Evolutionary conservation across 37 sponge, comb jelly and placozoan species (phyloP), one percentile per base, ranked within the genome.

Genomic region (Crambe crambe): DNA sequence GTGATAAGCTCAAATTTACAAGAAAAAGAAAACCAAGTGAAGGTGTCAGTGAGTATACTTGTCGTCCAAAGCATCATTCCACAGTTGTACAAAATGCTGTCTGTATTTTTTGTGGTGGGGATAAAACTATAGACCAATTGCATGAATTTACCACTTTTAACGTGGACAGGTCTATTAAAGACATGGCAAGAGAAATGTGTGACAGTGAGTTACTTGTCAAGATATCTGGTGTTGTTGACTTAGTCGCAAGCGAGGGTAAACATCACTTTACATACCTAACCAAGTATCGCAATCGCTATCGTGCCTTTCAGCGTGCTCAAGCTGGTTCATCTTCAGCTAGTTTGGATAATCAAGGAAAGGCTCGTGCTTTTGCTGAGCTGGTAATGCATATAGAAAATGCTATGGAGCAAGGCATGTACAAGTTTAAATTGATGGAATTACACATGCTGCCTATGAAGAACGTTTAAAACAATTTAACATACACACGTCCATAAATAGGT

Each of bases 131-230:
- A 51, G 27, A 60, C 21, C 61, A 9, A 60, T 22, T 60, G 17
- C 61, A 60, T 22, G 61, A 60, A 60, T 26, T 60, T 60, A n/a
- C 26, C 17, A 60, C 61, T 60, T 26, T 60, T 22, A 60, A 60
- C 51, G 17, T 22, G 25, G 25, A 60, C 27, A 60, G 27, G 25
- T 60, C 61, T 22, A 60, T 60, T n/a, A 60, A 25, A 9, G 4
- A 60, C 17, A 60, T 60, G 61, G 61, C 61, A n/a, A 60, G n/a
- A n/a, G 61, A 60, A 6, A 60, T 60, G 61, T n/a, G n/a, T n/a
- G n/a, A n/a, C n/a, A n/a, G n/a, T n/a, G 51, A 47, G 6, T 12
- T 47, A 12, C 12, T 47, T 6, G 51, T 47, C 6, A 47, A 47
- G 12, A 47, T 47, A 47, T 47, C 51, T 47, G 51, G 51, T 60